These are phyloP conservation scores for Atta texana DNA, from an alignment of 1,140 invertebrate genomes.

Conservation along the genomic window DNA sequence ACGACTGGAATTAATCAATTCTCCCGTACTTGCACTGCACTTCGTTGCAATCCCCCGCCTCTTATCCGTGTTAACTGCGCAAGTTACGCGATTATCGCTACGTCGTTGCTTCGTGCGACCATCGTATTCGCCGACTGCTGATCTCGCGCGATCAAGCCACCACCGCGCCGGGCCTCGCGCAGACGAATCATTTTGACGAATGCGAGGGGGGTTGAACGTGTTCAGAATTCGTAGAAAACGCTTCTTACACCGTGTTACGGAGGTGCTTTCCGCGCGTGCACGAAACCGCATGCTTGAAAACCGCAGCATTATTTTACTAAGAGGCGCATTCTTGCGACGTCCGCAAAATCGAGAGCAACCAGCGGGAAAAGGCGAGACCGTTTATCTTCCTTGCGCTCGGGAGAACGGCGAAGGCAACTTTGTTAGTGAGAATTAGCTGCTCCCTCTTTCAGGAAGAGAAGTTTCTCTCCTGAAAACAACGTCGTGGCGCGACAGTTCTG, in stretches of 20 bases:
- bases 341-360: conserved; percentile 50
- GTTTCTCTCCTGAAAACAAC: conserved; percentile 46
- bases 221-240: neutral
- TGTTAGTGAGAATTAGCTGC: conserved; percentile 51
- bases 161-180: neutral
- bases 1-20: conserved; percentile 60
- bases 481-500: conserved; percentile 40
- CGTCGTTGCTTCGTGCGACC: neutral
- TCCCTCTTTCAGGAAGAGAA: conserved; percentile 16
- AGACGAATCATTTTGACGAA: neutral
- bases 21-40: conserved; percentile 5
- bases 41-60: conserved; percentile 25
- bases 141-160: neutral
- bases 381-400: conserved; percentile 44
- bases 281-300: neutral
- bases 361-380: conserved; percentile 45
- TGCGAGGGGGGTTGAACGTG: neutral
- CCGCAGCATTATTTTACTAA: conserved; percentile 18
- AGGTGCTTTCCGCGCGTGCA: neutral
- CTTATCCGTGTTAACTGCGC: conserved; percentile 29
- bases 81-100: conserved; percentile 39
- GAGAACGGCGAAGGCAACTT: conserved; percentile 23
- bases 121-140: neutral
- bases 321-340: conserved; percentile 34
- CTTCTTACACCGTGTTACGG: neutral